Conservation (phyloP, 2,888 invertebrate genomes). For the Ophioninae sp. region DNA sequence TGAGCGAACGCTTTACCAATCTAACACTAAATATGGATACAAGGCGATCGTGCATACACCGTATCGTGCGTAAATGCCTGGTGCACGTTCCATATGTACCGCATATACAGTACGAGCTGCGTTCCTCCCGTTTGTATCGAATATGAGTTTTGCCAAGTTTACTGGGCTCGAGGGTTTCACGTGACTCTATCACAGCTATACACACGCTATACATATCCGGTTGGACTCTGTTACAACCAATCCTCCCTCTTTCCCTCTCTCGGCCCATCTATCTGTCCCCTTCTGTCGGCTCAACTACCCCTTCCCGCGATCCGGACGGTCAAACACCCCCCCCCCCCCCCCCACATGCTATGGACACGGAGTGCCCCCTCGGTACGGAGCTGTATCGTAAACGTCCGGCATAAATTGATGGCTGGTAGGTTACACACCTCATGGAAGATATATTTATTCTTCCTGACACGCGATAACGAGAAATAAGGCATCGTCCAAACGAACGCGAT, state of each 20-base stretch:
- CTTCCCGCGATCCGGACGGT: conserved; percentile 49
- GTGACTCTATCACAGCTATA: conserved; percentile 30
- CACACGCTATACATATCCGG: conserved; percentile 7
- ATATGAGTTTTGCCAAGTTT: conserved; percentile 53
- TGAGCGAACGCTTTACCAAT: conserved; percentile 5
- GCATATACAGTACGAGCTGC: neutral
- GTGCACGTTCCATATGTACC: neutral
- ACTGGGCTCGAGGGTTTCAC: conserved; percentile 47
- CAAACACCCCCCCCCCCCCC: conserved; percentile 42
- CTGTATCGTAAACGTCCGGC: conserved; percentile 40
- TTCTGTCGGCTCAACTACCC: conserved; percentile 54
- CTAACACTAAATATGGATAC: neutral
- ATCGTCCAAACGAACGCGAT: neutral
- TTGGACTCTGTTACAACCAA: conserved; percentile 3
- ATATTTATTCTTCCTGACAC: conserved; percentile 42
- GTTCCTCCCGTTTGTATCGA: conserved; percentile 32
- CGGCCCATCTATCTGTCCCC: conserved; percentile 18
- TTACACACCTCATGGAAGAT: conserved; percentile 20
- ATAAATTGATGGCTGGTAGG: conserved; percentile 47
- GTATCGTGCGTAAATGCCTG: neutral
- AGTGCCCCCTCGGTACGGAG: conserved; percentile 28
- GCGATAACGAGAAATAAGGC: conserved; percentile 32
- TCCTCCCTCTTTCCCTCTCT: conserved; percentile 29
- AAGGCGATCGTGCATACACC: conserved; percentile 52
- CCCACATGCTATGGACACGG: conserved; percentile 14